phyloP scores from a whole-genome alignment of 2,888 invertebrate genomes.

The Caenorhabditis becei region DNA sequence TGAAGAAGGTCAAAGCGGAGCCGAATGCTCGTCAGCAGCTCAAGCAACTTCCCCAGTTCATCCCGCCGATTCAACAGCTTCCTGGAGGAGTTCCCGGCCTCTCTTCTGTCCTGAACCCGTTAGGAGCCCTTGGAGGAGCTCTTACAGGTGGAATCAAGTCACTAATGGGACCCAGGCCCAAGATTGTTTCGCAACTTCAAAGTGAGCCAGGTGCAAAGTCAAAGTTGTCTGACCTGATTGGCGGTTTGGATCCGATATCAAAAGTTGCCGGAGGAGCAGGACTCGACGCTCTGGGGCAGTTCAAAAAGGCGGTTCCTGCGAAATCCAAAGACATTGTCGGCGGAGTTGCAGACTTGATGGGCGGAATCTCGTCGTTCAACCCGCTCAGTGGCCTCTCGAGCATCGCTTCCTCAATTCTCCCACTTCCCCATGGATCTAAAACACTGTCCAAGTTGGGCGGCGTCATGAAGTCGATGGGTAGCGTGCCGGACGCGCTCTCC shows the following conservation, averaged over 20 bases:
- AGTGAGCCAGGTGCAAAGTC: too few relatives aligned
- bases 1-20: background rate
- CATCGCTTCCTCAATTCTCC: background rate
- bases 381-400: background rate
- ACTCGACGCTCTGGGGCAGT: too few relatives aligned
- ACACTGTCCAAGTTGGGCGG: background rate
- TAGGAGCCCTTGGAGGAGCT: too few relatives aligned
- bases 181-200: too few relatives aligned
- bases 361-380: background rate
- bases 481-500: background rate
- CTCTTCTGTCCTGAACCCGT: too few relatives aligned
- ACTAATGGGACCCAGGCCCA: too few relatives aligned
- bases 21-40: background rate
- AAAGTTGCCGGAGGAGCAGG: too few relatives aligned
- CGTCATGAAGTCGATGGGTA: background rate
- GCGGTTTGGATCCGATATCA: too few relatives aligned
- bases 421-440: background rate
- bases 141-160: too few relatives aligned
- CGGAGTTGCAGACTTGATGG: background rate
- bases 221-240: too few relatives aligned
- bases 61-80: background rate
- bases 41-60: background rate
- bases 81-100: background rate
- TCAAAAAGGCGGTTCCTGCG: too few relatives aligned
- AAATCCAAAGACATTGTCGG: too few relatives aligned